Conservation (phyloP, 2,797 vertebrate genomes). For the Trichosurus vulpecula region DNA sequence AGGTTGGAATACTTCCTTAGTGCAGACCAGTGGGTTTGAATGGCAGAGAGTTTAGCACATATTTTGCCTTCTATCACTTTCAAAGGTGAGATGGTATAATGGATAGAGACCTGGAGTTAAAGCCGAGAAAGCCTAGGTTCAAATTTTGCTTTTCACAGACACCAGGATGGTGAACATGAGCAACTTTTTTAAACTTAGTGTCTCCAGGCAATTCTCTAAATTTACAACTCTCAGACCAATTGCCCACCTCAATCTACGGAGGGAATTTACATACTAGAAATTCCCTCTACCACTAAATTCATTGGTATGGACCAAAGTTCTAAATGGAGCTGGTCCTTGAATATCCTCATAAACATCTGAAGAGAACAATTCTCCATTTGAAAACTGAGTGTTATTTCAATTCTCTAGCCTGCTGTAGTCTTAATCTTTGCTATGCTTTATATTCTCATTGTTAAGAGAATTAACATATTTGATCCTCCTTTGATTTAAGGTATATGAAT, state of each 20-base stretch:
- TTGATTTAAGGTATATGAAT: background rate
- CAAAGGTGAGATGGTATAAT: background rate
- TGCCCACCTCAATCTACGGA: background rate
- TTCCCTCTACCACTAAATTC: background rate
- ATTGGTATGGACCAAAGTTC: background rate
- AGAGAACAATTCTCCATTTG: background rate
- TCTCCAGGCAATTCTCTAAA: background rate
- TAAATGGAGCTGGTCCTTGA: slow-evolving; percentile 19
- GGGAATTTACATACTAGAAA: background rate
- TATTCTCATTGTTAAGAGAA: background rate
- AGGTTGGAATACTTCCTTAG: slow-evolving; percentile 22
- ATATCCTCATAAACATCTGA: slow-evolving; percentile 30
- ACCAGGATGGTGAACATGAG: background rate
- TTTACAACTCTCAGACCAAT: background rate
- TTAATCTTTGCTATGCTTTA: background rate
- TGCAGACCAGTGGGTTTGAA: background rate
- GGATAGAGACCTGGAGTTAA: background rate
- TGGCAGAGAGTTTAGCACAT: background rate
- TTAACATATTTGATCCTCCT: background rate
- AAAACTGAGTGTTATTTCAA: slow-evolving; percentile 48
- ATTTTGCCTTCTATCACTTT: background rate
- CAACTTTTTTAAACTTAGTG: background rate
- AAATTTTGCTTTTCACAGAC: background rate
- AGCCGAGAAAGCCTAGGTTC: background rate
- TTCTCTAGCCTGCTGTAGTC: background rate